Conservation (phyloP, 1,140 invertebrate species). For the Cydia strobilella region DNA sequence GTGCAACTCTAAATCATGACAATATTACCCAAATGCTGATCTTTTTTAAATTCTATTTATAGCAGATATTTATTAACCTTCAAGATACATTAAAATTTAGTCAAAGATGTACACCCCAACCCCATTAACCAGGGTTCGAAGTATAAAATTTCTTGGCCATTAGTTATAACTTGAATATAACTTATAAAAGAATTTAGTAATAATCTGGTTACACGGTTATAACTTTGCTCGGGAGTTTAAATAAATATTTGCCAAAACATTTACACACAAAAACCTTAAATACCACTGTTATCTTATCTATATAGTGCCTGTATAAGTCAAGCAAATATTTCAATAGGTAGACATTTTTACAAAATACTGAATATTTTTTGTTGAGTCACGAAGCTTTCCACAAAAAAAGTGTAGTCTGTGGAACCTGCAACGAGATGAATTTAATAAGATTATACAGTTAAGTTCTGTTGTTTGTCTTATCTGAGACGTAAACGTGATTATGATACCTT, state of each 20-base stretch:
- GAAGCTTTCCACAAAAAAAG: neutral
- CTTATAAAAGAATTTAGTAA: neutral
- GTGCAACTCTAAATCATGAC: neutral
- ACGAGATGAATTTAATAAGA: neutral
- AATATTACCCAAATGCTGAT: neutral
- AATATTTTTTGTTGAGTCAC: neutral
- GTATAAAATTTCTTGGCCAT: neutral
- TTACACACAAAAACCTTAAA: slow-evolving; percentile 28
- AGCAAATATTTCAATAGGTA: slow-evolving; percentile 21
- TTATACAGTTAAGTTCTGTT: neutral
- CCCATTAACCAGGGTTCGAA: neutral
- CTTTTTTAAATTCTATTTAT: neutral
- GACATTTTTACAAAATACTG: slow-evolving; percentile 21
- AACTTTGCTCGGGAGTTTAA: neutral
- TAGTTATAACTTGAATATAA: neutral
- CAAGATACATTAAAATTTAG: neutral
- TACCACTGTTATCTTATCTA: slow-evolving; percentile 29
- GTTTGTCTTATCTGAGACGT: no score
- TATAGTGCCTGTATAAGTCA: neutral
- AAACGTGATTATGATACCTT: no score
- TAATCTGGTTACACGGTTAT: neutral
- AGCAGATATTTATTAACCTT: neutral
- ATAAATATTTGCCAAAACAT: slow-evolving; percentile 18
- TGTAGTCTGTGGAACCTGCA: neutral
- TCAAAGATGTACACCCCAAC: neutral